Conservation (phyloP, 1,140 invertebrate species). For the Rhopalosiphum maidis region DNA sequence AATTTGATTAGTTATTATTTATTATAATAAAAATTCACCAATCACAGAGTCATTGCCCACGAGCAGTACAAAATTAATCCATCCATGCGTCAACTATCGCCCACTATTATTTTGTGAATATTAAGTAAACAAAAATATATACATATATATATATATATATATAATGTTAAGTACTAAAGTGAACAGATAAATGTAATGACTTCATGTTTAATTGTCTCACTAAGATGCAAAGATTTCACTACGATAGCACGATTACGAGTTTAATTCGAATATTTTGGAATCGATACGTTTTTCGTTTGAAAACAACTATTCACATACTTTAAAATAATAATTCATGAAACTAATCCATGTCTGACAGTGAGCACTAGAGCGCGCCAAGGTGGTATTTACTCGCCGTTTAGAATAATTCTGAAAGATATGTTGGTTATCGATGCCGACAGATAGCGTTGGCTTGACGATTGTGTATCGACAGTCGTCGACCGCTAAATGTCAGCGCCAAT, state of each 20-base stretch:
- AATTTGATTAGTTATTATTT: background rate
- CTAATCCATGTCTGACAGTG: background rate
- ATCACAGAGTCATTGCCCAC: background rate
- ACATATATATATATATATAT: too few relatives aligned
- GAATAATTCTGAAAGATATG: background rate
- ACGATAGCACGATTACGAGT: background rate
- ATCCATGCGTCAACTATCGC: background rate
- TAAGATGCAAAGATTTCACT: background rate
- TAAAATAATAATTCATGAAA: too few relatives aligned
- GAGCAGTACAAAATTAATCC: background rate
- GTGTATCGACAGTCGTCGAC: background rate
- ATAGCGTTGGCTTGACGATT: background rate
- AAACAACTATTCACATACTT: background rate
- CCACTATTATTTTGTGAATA: background rate
- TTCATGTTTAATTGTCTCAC: background rate
- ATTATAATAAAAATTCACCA: background rate
- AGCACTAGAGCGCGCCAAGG: background rate
- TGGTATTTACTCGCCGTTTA: background rate
- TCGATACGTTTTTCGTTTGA: background rate
- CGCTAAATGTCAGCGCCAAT: background rate
- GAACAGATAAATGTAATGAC: background rate
- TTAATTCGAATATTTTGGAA: background rate
- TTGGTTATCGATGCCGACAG: background rate
- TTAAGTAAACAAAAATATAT: too few relatives aligned
- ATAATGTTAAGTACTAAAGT: too few relatives aligned